These are phyloP conservation scores for Calliopum simillimum DNA, from an alignment of 2,888 invertebrate species.

Conservation along the genomic window DNA sequence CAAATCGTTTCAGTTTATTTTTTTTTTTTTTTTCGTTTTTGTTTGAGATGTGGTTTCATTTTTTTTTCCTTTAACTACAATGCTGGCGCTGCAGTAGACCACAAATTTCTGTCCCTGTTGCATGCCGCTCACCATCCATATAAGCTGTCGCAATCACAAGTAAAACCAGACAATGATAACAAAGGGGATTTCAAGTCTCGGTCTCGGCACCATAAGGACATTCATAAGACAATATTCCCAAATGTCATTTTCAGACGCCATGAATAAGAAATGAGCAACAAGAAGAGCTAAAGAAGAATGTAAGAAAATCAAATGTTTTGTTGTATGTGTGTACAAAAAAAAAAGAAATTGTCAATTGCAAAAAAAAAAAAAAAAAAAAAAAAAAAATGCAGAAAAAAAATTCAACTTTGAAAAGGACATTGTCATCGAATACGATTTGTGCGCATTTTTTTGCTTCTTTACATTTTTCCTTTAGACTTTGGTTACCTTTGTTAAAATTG, in stretches of 20 bases:
- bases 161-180: background rate
- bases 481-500: too few species aligned
- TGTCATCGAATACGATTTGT: too few species aligned
- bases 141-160: background rate
- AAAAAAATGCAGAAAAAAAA: background rate
- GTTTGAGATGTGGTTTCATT: too few species aligned
- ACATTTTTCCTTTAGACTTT: too few species aligned
- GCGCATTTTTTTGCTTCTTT: too few species aligned
- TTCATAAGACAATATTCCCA: conserved; percentile 19
- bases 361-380: background rate
- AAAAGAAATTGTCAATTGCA: background rate
- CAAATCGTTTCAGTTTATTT: conserved; percentile 25
- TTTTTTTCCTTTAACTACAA: too few species aligned
- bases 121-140: background rate
- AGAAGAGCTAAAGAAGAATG: background rate
- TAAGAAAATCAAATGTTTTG: background rate
- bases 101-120: background rate
- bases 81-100: background rate
- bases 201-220: conserved; percentile 16
- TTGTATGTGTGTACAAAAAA: background rate
- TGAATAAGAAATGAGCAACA: conserved; percentile 24
- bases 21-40: conserved; percentile 3
- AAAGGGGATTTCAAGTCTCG: background rate
- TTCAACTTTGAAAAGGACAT: background rate
- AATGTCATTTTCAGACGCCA: conserved; percentile 15